These are phyloP conservation scores for Scomber colias DNA, from an alignment of 2,113 vertebrate genomes.

Conservation along the genomic window DNA sequence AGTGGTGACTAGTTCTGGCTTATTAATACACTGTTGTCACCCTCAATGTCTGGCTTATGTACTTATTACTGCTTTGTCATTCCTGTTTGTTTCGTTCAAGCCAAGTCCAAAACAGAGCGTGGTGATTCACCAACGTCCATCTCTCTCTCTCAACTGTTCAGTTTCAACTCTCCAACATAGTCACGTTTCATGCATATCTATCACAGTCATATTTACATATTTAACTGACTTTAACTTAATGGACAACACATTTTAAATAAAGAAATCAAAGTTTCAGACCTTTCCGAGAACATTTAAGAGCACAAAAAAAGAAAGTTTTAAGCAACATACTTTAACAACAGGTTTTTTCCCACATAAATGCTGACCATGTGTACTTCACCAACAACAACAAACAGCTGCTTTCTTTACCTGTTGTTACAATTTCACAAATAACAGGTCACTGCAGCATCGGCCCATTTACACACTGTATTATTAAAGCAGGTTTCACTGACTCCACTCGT, in stretches of 20 bases:
- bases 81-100: conserved; percentile 7
- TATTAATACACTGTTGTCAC: neutral
- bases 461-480: neutral
- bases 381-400: conserved; percentile 3
- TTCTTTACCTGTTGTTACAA: neutral
- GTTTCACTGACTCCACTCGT: conserved; percentile 12
- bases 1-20: neutral
- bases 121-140: neutral
- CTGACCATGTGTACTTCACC: neutral
- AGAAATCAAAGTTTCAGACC: no score
- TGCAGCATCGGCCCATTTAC: neutral
- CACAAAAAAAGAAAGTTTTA: no score
- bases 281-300: no score
- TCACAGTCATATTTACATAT: no score
- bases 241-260: no score
- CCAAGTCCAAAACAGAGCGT: conserved; percentile 5
- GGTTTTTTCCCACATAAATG: no score
- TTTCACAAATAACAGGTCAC: neutral
- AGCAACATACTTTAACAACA: no score
- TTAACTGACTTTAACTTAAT: no score
- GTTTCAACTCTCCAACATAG: neutral
- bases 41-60: conserved; percentile 17
- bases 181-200: no score
- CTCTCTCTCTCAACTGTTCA: conserved; percentile 2
- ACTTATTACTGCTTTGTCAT: neutral